Conservation (phyloP, 2,113 vertebrate genomes). For the Phyllopteryx taeniolatus region DNA sequence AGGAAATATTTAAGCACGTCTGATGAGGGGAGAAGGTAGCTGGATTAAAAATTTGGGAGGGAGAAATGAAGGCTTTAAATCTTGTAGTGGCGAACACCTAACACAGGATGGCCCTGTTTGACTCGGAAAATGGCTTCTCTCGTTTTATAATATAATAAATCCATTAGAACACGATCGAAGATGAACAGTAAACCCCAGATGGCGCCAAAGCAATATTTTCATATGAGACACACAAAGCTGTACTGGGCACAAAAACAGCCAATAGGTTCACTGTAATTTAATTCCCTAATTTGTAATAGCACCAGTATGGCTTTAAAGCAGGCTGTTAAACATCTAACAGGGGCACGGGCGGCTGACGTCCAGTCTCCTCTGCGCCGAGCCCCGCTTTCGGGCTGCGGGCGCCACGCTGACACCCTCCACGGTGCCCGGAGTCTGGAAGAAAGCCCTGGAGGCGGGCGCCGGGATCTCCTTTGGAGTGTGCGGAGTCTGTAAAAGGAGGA, state of each 20-base stretch:
- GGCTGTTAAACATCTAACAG: slow-evolving; percentile 28
- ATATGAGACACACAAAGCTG: no score
- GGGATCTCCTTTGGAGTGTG: slow-evolving; percentile 79
- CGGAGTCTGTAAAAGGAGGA: slow-evolving; percentile 65
- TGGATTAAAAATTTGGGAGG: slow-evolving; percentile 18
- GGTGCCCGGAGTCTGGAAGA: slow-evolving; percentile 89
- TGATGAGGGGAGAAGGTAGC: slow-evolving; percentile 28
- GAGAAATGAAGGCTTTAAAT: slow-evolving; percentile 12
- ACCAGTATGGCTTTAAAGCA: neutral
- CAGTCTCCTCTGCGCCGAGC: slow-evolving; percentile 85
- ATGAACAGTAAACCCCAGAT: no score
- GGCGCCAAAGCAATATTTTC: no score
- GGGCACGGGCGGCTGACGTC: slow-evolving; percentile 77
- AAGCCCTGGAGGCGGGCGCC: slow-evolving; percentile 68
- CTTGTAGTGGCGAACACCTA: slow-evolving; percentile 24
- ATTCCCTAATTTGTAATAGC: neutral
- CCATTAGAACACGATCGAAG: no score
- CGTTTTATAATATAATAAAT: neutral
- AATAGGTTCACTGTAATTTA: neutral
- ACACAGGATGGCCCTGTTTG: slow-evolving; percentile 53
- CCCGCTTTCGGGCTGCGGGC: slow-evolving; percentile 62
- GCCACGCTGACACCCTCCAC: slow-evolving; percentile 42
- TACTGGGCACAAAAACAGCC: no score
- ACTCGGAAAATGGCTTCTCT: slow-evolving; percentile 24
- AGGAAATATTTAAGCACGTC: slow-evolving; percentile 42